phyloP scores from a whole-genome alignment of 2,888 invertebrate genomes.

The Xylota segnis region DNA sequence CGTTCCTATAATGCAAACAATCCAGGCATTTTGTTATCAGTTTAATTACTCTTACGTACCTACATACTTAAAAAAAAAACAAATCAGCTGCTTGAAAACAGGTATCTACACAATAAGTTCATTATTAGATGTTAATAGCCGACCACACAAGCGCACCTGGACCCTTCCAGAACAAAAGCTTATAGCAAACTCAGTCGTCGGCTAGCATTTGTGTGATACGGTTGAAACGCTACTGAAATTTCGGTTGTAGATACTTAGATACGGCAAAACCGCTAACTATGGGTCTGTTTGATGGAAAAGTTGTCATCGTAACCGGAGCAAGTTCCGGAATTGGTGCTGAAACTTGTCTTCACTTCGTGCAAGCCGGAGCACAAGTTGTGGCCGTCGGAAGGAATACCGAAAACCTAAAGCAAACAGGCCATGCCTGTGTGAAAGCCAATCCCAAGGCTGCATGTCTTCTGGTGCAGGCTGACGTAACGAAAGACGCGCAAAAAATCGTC shows the following conservation, averaged over 20 bases:
- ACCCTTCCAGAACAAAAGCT: not conserved
- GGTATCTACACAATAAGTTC: not conserved
- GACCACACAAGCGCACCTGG: not conserved
- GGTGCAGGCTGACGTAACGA: slow-evolving; percentile 87
- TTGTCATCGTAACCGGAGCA: slow-evolving; percentile 61
- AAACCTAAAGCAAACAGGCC: slow-evolving; percentile 41
- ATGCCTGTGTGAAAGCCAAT: slow-evolving; percentile 39
- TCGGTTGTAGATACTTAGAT: not conserved
- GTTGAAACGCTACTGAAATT: not conserved
- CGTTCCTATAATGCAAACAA: not conserved
- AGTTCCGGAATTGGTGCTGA: slow-evolving; percentile 64
- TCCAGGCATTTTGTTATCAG: not conserved
- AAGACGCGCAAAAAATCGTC: slow-evolving; percentile 88
- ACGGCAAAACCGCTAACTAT: slow-evolving; percentile 16
- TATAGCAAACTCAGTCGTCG: not conserved
- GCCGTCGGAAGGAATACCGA: slow-evolving; percentile 64
- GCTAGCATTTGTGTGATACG: not conserved
- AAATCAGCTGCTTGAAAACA: not conserved
- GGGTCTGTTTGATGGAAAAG: slow-evolving; percentile 46
- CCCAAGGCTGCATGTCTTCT: slow-evolving; percentile 81
- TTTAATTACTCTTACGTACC: no score
- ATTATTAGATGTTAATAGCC: slow-evolving; percentile 4
- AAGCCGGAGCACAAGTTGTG: slow-evolving; percentile 39
- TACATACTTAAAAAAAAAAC: no score
- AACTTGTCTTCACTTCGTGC: slow-evolving; percentile 52